Conservation (phyloP, 2,888 invertebrate genomes). For the Caenorhabditis sulstoni region DNA sequence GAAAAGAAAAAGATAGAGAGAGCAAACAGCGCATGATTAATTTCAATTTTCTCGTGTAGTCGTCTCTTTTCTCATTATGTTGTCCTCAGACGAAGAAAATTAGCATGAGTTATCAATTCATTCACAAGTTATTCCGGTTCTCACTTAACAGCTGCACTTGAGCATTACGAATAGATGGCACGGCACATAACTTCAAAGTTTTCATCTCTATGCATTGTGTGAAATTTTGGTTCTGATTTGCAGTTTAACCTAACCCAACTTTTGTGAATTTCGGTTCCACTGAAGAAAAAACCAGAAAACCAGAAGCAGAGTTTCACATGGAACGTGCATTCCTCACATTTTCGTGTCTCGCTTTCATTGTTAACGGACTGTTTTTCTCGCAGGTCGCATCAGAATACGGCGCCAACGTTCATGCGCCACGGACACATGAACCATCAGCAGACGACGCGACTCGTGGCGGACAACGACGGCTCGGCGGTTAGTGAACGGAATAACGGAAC, state of each 20-base stretch:
- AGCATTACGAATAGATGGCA: slow-evolving; percentile 25
- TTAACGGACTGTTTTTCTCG: slow-evolving; percentile 20
- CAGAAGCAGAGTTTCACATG: slow-evolving; percentile 41
- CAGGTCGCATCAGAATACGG: slow-evolving; percentile 65
- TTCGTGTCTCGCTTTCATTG: not conserved
- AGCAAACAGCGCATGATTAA: slow-evolving; percentile 41
- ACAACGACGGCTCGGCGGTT: slow-evolving; percentile 74
- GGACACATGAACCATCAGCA: slow-evolving; percentile 75
- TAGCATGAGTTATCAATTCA: slow-evolving; percentile 37
- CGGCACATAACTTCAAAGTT: slow-evolving; percentile 28
- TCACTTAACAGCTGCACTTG: slow-evolving; percentile 40
- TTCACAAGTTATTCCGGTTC: slow-evolving; percentile 28
- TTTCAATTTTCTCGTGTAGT: slow-evolving; percentile 36
- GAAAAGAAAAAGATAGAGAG: too few relatives aligned
- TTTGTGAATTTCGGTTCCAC: slow-evolving; percentile 31
- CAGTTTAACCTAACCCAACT: slow-evolving; percentile 43
- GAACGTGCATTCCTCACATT: slow-evolving; percentile 24
- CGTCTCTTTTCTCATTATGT: slow-evolving; percentile 37
- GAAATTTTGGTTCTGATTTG: slow-evolving; percentile 43
- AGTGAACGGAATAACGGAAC: slow-evolving; percentile 15
- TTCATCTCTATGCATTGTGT: slow-evolving; percentile 53
- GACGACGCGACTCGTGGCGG: slow-evolving; percentile 75
- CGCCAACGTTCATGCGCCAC: slow-evolving; percentile 77
- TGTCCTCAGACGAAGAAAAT: slow-evolving; percentile 16
- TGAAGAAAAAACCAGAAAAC: not conserved